A percentile compares a stretch with the other conserved stretches of the same genome.
Conservation (phyloP, 2,888 invertebrate genomes). For the Yponomeuta evonymella region DNA sequence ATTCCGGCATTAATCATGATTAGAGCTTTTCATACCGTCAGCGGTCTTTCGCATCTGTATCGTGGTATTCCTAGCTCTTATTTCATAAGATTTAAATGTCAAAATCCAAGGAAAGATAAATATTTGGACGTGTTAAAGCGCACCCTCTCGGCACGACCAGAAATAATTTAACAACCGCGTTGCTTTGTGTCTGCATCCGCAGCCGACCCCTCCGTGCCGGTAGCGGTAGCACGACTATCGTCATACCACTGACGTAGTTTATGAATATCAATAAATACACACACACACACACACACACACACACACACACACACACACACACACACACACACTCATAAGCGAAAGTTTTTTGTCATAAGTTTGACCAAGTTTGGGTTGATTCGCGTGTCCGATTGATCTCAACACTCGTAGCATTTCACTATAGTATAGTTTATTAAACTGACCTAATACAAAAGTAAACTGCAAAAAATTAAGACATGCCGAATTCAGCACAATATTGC, state of each 20-base stretch:
- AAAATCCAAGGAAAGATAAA: neutral
- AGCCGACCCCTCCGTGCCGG: neutral
- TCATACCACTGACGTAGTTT: neutral
- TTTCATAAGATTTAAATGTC: neutral
- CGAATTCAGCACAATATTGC: neutral
- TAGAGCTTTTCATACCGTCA: neutral
- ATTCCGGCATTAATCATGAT: conserved; percentile 1
- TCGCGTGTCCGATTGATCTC: no score
- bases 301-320: no score
- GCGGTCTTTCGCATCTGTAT: neutral
- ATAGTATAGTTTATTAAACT: no score
- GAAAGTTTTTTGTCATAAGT: no score
- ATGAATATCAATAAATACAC: no score
- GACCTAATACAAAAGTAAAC: no score
- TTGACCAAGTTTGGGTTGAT: no score
- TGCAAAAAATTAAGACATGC: no score
- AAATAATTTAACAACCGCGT: neutral
- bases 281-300: no score
- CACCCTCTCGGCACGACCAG: neutral
- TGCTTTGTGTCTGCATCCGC: neutral
- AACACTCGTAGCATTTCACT: no score
- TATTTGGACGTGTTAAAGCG: neutral
- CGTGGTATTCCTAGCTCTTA: neutral
- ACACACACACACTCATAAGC: no score
- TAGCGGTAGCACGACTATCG: neutral